Evolutionary conservation across 2,888 invertebrate species (phyloP), one percentile per base, ranked within the genome.

Genomic region (Agriopis aurantiaria): DNA sequence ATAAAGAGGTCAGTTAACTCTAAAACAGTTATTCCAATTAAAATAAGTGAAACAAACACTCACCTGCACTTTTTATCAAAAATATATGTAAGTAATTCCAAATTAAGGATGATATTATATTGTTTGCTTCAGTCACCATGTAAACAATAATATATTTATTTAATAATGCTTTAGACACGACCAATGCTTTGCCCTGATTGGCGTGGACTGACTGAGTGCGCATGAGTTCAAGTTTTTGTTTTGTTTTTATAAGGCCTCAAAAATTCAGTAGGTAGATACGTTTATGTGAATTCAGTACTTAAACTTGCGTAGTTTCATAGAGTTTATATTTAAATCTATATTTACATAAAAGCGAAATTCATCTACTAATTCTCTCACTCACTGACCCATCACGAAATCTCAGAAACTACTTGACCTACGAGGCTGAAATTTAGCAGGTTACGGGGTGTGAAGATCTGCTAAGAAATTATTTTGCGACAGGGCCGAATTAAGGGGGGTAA

Each of bases 171-270:
- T 8, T n/a, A 48, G 48, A 49, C 23, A 68, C 75, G 69, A 73
- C 80, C 77, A 59, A 59, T 58, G 71, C 68, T 70, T 58, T 65
- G 60, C 80, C 69, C 49, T 53, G 73, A 68, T 80, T 82, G 85
- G 77, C 80, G 80, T 73, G 79, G 78, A 87, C 86, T 87, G 78
- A 87, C 86, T 87, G 80, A 75, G 63, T 75, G 80, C 76, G 76
- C 74, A 72, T 69, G 78, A 76, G 70, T 65, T 51, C 43, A 51
- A 69, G 71, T 73, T 73, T 69, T 73, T 63, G 62, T 71, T 33
- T 33, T 62, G 51, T 45, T 43, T 57, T 62, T 57, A 41, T 14
- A 51, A 45, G 58, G 12, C 49, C 43, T 49, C 41, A 43, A n/a
- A 7, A 51, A 57, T 33, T 41, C 10, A 49, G 14, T 33, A 33